phyloP scores from a whole-genome alignment of 2,113 vertebrate genomes.

The Notarius quadriscutis region DNA sequence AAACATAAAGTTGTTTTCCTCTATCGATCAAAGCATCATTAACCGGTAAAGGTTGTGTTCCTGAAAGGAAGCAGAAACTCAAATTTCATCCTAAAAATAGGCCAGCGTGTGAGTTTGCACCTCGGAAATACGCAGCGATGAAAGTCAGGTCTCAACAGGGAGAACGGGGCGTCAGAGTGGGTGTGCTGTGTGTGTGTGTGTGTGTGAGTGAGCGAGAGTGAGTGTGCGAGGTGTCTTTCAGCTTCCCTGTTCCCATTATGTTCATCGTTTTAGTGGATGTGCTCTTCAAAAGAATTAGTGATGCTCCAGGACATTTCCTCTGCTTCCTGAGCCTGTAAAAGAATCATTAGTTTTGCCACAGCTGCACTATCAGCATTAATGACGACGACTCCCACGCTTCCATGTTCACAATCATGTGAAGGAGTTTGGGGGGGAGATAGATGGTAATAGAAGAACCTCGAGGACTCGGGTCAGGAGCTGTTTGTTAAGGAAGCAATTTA shows the following conservation, averaged over 20 bases:
- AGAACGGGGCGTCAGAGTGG: not conserved
- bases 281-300: constrained; percentile 53
- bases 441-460: constrained; percentile 48
- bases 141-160: constrained; percentile 1
- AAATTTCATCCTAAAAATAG: not conserved
- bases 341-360: constrained; percentile 63
- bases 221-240: constrained; percentile 31
- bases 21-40: not conserved
- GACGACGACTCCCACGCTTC: constrained; percentile 50
- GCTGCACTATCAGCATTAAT: constrained; percentile 61
- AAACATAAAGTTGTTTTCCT: not conserved
- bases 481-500: not conserved
- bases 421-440: constrained; percentile 29
- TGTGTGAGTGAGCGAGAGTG: not conserved
- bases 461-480: not conserved
- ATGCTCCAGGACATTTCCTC: constrained; percentile 53
- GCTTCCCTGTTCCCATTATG: constrained; percentile 48
- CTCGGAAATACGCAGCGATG: not conserved
- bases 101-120: not conserved
- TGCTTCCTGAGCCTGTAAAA: constrained; percentile 50
- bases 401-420: constrained; percentile 49
- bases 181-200: constrained; percentile 5
- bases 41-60: not conserved
- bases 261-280: constrained; percentile 51
- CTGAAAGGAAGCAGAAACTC: not conserved